phyloP scores from a whole-genome alignment of 2,888 invertebrate species.

The Oasisia sp. region DNA sequence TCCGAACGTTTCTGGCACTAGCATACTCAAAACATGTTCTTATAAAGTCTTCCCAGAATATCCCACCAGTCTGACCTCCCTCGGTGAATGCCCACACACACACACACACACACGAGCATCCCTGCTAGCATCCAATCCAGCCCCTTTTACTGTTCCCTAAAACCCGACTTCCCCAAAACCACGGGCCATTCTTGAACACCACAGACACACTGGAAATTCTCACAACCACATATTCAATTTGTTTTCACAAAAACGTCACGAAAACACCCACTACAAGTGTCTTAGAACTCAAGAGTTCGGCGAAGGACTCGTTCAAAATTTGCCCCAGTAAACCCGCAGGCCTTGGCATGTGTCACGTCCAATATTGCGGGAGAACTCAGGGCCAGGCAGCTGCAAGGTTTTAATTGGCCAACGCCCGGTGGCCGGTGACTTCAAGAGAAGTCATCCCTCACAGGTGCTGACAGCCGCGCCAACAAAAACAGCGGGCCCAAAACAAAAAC shows the following conservation, averaged over 20 bases:
- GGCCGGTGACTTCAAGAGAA: background rate
- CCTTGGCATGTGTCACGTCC: background rate
- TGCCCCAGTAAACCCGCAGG: background rate
- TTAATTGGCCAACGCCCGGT: background rate
- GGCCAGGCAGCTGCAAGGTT: background rate
- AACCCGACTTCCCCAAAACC: background rate
- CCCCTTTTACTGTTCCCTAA: background rate
- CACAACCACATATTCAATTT: background rate
- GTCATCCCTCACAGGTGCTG: background rate
- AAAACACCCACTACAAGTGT: constrained; percentile 1
- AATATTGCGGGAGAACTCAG: background rate
- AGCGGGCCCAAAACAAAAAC: background rate
- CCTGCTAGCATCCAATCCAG: background rate
- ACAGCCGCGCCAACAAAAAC: background rate
- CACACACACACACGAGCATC: background rate
- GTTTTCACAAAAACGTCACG: background rate
- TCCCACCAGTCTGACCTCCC: background rate
- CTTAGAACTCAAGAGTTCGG: background rate
- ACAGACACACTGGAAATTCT: background rate
- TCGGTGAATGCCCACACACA: background rate
- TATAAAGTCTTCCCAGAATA: background rate
- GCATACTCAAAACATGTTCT: background rate
- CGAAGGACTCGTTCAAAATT: background rate
- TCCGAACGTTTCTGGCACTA: background rate
- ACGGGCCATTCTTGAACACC: background rate